Evolutionary conservation across 2,888 invertebrate species (phyloP), one percentile per base, ranked within the genome.

Genomic region (Dione juno): DNA sequence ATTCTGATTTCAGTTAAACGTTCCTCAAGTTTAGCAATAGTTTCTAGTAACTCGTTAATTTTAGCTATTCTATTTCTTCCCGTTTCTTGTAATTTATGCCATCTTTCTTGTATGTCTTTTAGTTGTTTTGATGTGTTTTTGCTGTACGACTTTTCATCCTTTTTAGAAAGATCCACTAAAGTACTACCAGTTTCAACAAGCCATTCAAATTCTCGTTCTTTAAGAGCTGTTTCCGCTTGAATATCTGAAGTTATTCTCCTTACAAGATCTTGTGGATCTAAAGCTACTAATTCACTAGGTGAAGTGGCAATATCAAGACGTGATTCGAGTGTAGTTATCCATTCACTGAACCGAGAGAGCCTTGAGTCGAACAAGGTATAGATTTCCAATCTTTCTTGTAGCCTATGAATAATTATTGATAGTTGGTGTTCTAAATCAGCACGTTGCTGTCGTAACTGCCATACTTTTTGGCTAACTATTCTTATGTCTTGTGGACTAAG

Each of bases 401-500:
- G 91, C 75, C 95, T 94, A 80, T 96, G 96, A 16, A 95, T 95
- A 11, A 97, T 89, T 53, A 95, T 94, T 0, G 96, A 94, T 0
- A 98, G 88, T 82, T 97, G 96, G 78, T 97, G 96, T 78, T 97
- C 96, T 3, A 97, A 86, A 77, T 98, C 97, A 0, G 95, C 95
- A 76, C 97, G 96, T 79, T 97, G 96, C 82, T 98, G 97, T 86
- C 95, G 94, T 66, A 97, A 86, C 72, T 97, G 94, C 95, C 97
- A 96, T 74, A 96, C 94, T 76, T 95, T 94, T 83, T 97, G 97
- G 77, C 95, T 95, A 61, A 97, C 95, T 14, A 95, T 93, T 83
- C 97, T 96, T 87, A 97, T 96, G 81, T 98, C 98, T 59, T 95
- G 95, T 0, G 97, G 97, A 84, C 97, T 97, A 7, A 98, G 93